Percentiles rank a stretch among this genome's conserved stretches.
These are phyloP conservation scores for Narcine bancroftii DNA, from an alignment of 2,113 vertebrate genomes.

Conservation along the genomic window DNA sequence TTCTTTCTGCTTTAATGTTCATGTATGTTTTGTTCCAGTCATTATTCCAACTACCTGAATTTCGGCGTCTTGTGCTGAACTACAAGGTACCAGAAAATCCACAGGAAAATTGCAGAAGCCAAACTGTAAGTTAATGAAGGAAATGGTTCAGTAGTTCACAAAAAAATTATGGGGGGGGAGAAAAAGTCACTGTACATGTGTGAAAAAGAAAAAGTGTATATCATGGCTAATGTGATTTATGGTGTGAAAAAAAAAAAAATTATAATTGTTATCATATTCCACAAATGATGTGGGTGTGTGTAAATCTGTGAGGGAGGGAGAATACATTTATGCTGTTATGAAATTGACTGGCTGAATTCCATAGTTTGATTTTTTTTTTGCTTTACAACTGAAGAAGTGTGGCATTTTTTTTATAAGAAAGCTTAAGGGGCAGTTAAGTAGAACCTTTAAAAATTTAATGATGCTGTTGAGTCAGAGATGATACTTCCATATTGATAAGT, in stretches of 20 bases:
- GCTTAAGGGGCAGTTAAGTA: neutral
- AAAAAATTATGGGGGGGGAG: neutral
- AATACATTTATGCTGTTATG: no score
- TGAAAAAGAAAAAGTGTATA: no score
- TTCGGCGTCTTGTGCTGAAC: constrained; percentile 82
- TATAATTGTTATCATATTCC: no score
- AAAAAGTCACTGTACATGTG: no score
- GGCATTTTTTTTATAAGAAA: neutral
- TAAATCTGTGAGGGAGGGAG: no score
- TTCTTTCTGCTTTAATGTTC: constrained; percentile 11
- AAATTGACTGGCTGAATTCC: no score
- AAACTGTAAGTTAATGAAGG: constrained; percentile 62
- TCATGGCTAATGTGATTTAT: no score
- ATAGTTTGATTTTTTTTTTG: no score
- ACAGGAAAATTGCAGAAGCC: constrained; percentile 71
- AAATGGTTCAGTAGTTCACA: neutral
- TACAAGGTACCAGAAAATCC: constrained; percentile 72
- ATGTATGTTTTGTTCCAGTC: constrained; percentile 63
- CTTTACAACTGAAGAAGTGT: no score
- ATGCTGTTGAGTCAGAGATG: neutral
- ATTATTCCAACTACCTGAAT: constrained; percentile 85
- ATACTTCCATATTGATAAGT: neutral
- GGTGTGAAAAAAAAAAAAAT: no score
- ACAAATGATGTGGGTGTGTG: no score
- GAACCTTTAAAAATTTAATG: neutral